Conservation (phyloP, 1,140 invertebrate species). For the Zaprionus lachaisei region DNA sequence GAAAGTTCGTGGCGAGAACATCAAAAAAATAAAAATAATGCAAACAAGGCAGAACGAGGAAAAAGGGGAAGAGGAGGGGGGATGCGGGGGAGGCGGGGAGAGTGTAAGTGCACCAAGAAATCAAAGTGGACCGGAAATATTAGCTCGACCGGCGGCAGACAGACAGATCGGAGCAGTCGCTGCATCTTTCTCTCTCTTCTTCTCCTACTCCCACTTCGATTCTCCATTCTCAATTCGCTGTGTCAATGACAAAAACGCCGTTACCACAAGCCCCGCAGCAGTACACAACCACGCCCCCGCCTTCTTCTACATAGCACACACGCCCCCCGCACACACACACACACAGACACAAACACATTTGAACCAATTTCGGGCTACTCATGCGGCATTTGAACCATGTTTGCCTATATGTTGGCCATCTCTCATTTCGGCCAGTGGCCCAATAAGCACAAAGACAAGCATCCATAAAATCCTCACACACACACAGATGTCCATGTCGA, state of each 20-base stretch:
- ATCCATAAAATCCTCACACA: slow-evolving; percentile 23
- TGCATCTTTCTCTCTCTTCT: neutral
- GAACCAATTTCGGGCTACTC: neutral
- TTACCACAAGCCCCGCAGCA: slow-evolving; percentile 9
- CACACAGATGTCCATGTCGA: slow-evolving; percentile 37
- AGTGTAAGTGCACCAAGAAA: slow-evolving; percentile 59
- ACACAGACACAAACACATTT: slow-evolving; percentile 2
- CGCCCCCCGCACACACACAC: slow-evolving; percentile 15
- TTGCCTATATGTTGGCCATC: slow-evolving; percentile 23
- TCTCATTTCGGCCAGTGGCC: slow-evolving; percentile 36
- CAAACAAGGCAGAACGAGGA: too few relatives aligned
- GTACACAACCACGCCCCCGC: neutral
- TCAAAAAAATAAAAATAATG: slow-evolving; percentile 33
- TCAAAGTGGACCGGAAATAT: slow-evolving; percentile 61
- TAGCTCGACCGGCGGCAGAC: slow-evolving; percentile 25
- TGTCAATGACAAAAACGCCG: slow-evolving; percentile 15
- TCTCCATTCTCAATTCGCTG: neutral
- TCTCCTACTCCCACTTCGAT: neutral
- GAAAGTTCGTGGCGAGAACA: slow-evolving; percentile 56
- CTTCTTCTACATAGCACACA: neutral
- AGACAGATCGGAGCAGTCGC: slow-evolving; percentile 18
- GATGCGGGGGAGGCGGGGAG: neutral
- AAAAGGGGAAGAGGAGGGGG: neutral
- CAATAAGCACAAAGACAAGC: slow-evolving; percentile 50
- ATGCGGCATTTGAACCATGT: slow-evolving; percentile 6